Evolutionary conservation across 1,140 invertebrate species (phyloP), one percentile per base, ranked within the genome.

Genomic region (Halictus rubicundus): DNA sequence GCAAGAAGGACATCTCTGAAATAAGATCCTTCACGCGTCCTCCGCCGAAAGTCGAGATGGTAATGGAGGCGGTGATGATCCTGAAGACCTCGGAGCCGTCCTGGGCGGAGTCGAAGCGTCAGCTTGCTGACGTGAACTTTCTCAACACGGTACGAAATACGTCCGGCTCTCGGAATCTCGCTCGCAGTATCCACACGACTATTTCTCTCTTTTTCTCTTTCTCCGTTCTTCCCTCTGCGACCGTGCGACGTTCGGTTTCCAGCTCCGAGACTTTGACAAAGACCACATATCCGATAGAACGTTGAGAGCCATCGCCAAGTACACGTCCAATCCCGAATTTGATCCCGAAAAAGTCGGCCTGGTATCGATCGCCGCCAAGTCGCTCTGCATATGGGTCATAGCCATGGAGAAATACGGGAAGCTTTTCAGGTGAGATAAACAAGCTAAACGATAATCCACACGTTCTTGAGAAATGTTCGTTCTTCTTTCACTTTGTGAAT

Each of bases 371-470:
- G 97, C 97, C 4, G 97, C 97, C 16, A 97, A 97, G 92, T 97
- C 97, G 21, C 92, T 98, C 25, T 97, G 96, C 89, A 95, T 97
- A 89, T 98, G 97, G 97, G 97, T 98, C n/a, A 94, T 96, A 81
- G 97, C 97, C 7, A 98, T 98, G 91, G 96, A 98, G 89, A 95
- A 97, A 88, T 98, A 98, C 89, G 97, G 96, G 7, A 96, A 96
- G 93, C 95, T 98, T 63, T 98, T 96, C 93, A 96, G 95, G 95
- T 96, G 73, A 77, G 0, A 32, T 32, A 32, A 32, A 6, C 0
- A 14, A 10, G 23, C 46, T 46, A 60, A 68, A 65, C 54, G 12
- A 25, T 32, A 32, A 32, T 32, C 32, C 32, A 32, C n/a, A n/a
- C n/a, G n/a, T n/a, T n/a, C n/a, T n/a, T n/a, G n/a, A n/a, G n/a